A percentile compares a stretch with the other conserved stretches of the same genome.
These are phyloP conservation scores for Drosophila ustulata DNA, from an alignment of 2,888 invertebrate species.

Conservation along the genomic window DNA sequence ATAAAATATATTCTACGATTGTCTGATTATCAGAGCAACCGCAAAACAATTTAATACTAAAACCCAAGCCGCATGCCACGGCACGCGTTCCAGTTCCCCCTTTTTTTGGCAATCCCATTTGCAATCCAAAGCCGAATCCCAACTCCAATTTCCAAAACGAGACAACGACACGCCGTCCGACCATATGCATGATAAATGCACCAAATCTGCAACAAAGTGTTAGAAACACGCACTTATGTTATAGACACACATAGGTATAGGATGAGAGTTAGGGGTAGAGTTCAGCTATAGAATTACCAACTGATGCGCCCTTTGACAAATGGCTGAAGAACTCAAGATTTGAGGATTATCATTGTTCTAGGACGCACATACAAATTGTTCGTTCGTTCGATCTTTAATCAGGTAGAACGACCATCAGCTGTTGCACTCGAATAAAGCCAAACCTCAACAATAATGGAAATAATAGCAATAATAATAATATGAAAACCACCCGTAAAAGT, in stretches of 20 bases:
- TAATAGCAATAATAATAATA: slow-evolving; percentile 31
- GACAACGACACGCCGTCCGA: slow-evolving; percentile 19
- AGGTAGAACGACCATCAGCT: slow-evolving; percentile 32
- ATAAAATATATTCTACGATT: slow-evolving; percentile 75
- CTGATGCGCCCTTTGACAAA: slow-evolving; percentile 65
- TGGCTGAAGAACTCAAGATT: slow-evolving; percentile 46
- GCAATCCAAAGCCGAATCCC: slow-evolving; percentile 26
- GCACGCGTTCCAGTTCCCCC: slow-evolving; percentile 64
- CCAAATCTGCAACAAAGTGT: slow-evolving; percentile 83
- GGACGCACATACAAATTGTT: slow-evolving; percentile 39
- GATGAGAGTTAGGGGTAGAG: slow-evolving; percentile 11
- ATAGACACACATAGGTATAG: neutral
- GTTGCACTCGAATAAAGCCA: slow-evolving; percentile 29
- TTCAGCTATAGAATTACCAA: slow-evolving; percentile 61
- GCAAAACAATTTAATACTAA: slow-evolving; percentile 81
- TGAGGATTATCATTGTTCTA: slow-evolving; percentile 48
- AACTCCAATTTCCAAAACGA: slow-evolving; percentile 19
- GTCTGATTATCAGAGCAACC: slow-evolving; percentile 77
- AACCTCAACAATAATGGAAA: slow-evolving; percentile 62
- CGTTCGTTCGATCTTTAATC: slow-evolving; percentile 17
- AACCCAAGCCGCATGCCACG: slow-evolving; percentile 77
- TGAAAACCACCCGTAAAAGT: slow-evolving; percentile 46
- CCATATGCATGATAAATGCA: slow-evolving; percentile 77
- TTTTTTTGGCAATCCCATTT: slow-evolving; percentile 12
- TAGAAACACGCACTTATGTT: slow-evolving; percentile 81